A percentile compares a stretch with the other conserved stretches of the same genome.
Evolutionary conservation across 2,888 invertebrate genomes (phyloP).

Genomic region (Hyposoter dolosus): DNA sequence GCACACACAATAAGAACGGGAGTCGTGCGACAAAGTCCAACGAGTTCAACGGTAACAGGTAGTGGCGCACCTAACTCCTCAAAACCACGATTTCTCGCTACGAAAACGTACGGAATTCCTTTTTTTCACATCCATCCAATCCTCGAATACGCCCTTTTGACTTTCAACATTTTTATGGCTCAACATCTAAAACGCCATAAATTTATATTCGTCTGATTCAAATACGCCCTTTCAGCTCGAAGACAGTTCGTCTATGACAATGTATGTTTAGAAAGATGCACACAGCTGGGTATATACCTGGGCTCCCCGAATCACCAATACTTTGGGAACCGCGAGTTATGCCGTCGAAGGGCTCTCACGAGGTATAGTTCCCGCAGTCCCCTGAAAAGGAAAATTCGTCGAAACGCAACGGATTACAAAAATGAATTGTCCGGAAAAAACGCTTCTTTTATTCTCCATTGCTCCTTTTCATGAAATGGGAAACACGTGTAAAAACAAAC

Average conservation of each 20-base stretch:
- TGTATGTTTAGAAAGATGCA: background rate
- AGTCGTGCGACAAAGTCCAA: slow-evolving; percentile 70
- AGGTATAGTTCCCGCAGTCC: background rate
- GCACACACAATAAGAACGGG: slow-evolving; percentile 61
- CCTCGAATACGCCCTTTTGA: background rate
- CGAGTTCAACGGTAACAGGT: slow-evolving; percentile 69
- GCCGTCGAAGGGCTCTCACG: slow-evolving; percentile 35
- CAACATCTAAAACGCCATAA: background rate
- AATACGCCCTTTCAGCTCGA: slow-evolving; percentile 2
- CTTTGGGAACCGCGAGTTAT: slow-evolving; percentile 57
- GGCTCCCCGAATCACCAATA: slow-evolving; percentile 23
- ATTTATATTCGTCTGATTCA: background rate
- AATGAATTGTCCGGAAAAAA: slow-evolving; percentile 36
- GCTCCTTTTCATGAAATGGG: background rate
- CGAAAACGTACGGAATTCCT: background rate
- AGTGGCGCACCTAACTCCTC: background rate
- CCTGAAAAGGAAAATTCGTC: slow-evolving; percentile 55
- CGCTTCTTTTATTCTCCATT: background rate
- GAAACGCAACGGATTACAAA: slow-evolving; percentile 57
- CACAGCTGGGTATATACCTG: slow-evolving; percentile 38
- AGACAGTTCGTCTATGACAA: slow-evolving; percentile 2
- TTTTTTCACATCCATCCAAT: background rate
- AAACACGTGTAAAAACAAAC: slow-evolving; percentile 45
- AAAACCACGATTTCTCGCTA: background rate
- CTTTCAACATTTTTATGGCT: background rate